phyloP scores from a whole-genome alignment of 1,140 invertebrate genomes.

The Drosophila auraria region DNA sequence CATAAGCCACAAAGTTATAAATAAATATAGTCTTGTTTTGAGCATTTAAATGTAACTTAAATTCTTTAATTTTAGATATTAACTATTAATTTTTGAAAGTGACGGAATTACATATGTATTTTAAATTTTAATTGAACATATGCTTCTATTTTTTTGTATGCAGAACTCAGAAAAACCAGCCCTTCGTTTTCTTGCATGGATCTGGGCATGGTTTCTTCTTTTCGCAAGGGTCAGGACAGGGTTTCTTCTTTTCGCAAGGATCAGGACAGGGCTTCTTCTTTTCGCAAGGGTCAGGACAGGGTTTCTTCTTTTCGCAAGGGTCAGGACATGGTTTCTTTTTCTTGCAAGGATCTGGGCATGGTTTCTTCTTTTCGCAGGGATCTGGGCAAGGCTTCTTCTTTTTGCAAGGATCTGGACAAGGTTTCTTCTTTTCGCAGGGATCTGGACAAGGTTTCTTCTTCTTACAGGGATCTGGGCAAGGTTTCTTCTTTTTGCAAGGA shows the following conservation, averaged over 20 bases:
- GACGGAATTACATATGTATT: neutral
- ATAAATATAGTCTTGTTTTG: no score
- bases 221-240: neutral
- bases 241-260: neutral
- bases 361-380: neutral
- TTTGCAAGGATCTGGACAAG: neutral
- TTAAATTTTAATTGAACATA: neutral
- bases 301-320: neutral
- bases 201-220: neutral
- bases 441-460: no score
- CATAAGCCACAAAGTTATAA: no score
- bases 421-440: neutral
- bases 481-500: neutral
- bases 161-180: neutral
- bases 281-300: neutral
- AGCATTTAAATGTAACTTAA: neutral
- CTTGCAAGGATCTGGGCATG: neutral
- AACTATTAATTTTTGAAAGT: neutral
- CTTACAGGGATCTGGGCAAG: no score
- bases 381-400: neutral
- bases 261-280: neutral
- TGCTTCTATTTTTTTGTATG: neutral
- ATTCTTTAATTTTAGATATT: neutral
- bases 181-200: neutral
- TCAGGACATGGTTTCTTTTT: neutral